Base-by-base conservation (phyloP, 2,113 vertebrate genomes). In the Paramisgurnus dabryanus region DNA sequence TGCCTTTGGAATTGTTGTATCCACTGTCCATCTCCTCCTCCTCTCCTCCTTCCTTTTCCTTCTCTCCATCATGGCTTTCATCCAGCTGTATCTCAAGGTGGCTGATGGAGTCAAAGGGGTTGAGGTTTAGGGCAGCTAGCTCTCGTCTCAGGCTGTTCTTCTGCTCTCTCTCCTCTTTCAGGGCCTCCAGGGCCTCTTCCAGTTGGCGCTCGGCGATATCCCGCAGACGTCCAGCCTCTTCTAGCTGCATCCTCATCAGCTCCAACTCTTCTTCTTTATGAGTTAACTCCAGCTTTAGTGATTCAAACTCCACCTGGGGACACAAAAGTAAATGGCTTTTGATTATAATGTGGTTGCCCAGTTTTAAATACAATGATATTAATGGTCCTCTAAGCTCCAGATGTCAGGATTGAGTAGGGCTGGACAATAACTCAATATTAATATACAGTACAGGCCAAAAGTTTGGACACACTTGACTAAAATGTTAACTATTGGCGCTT, bases 101-200 rank as follows among this genome's bases (percentile, higher is more conserved):
- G 53, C 89, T 88, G 34, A 93, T 82, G 0, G 92, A 91, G 66
- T 93, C 92, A 15, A 92, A 93, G 76, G 89, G 91, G 84, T 92
- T 92, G 7, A 92, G 82, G 67, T 89, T 85, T 80, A 91, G 87
- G 66, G 90, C 74, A 1, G 93, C 90, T 74, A 95, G 89, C 58
- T 95, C 94, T 68, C 92, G 82, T 22, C 93, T 88, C 76, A 95
- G 85, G 78, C 90, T 89, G 86, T 93, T 94, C 86, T 94, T 95
- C 86, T 95, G 93, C 89, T 95, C 95, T 60, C 95, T 86, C 89
- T 95, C 95, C 77, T 92, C 92, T 86, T 94, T 93, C 85, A 95
- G 89, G 50, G 93, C 89, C 86, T 95, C 93, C 67, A 95, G 87
- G 17, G 93, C 93, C 88, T 95, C 95, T 41, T 95, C 94, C 85